Evolutionary conservation across 2,888 invertebrate species (phyloP).

Genomic region (Cantharis lateralis): DNA sequence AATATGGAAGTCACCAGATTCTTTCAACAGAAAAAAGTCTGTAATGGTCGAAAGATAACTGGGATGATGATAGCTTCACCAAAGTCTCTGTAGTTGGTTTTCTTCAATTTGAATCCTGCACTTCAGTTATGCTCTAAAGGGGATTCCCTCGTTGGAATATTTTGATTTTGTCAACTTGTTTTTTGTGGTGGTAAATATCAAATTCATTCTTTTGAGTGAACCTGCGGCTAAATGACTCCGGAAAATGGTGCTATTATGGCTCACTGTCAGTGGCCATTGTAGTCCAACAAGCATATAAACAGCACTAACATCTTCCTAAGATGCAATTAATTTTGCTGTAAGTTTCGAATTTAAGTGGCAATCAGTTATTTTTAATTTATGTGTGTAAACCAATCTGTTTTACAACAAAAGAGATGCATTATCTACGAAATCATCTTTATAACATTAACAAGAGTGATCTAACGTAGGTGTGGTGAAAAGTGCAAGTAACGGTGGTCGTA

Average conservation of each 20-base stretch:
- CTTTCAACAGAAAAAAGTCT: too few species aligned
- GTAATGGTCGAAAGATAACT: too few species aligned
- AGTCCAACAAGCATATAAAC: neutral
- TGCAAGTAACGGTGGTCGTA: conserved; percentile 54
- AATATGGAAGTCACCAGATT: too few species aligned
- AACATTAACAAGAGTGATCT: conserved; percentile 20
- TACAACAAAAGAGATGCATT: conserved; percentile 3
- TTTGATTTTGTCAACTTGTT: too few species aligned
- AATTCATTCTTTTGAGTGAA: too few species aligned
- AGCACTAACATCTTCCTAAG: neutral
- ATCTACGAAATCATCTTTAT: conserved; percentile 24
- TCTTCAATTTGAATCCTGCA: too few species aligned
- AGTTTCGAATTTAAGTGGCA: neutral
- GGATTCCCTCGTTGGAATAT: too few species aligned
- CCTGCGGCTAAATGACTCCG: neutral
- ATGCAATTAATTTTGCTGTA: neutral
- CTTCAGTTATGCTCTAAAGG: too few species aligned
- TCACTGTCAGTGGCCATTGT: neutral
- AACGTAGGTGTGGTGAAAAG: conserved; percentile 45
- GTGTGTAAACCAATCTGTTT: conserved; percentile 5
- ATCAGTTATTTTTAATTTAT: neutral
- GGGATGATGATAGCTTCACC: too few species aligned
- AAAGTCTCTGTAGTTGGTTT: too few species aligned
- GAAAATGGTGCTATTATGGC: neutral
- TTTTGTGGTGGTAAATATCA: too few species aligned